phyloP scores from a whole-genome alignment of 2,888 invertebrate species.

The Drosophila seclusa region DNA sequence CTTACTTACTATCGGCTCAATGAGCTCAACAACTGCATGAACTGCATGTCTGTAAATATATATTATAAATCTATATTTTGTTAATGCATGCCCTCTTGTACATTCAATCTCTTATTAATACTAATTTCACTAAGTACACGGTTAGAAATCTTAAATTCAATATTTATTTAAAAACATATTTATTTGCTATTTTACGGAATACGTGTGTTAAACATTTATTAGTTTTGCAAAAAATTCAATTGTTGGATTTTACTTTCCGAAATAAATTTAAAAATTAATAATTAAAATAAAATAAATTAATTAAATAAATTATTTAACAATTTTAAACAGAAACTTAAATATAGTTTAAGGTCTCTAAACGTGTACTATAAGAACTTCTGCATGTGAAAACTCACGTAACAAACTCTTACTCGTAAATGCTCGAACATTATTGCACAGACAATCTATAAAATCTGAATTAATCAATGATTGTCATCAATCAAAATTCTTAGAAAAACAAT shows the following conservation, averaged over 20 bases:
- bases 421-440: constrained; percentile 32
- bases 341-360: constrained; percentile 1
- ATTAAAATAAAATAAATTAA: too few species aligned
- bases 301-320: too few species aligned
- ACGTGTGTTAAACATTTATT: too few species aligned
- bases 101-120: constrained; percentile 22
- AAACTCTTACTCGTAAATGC: not conserved
- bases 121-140: constrained; percentile 22
- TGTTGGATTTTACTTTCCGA: not conserved
- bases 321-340: not conserved
- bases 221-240: not conserved
- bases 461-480: not conserved
- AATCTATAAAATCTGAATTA: not conserved
- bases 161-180: not conserved
- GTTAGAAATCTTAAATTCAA: not conserved
- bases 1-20: not conserved
- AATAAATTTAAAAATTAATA: too few species aligned
- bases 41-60: constrained; percentile 21
- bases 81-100: constrained; percentile 47
- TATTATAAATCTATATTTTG: not conserved
- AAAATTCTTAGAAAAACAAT: not conserved
- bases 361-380: constrained; percentile 29
- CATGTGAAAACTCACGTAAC: constrained; percentile 29
- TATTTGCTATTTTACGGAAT: too few species aligned
- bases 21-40: constrained; percentile 2